These are phyloP conservation scores for Trematocara macrostoma DNA, from an alignment of 2,113 vertebrate species.

Conservation along the genomic window DNA sequence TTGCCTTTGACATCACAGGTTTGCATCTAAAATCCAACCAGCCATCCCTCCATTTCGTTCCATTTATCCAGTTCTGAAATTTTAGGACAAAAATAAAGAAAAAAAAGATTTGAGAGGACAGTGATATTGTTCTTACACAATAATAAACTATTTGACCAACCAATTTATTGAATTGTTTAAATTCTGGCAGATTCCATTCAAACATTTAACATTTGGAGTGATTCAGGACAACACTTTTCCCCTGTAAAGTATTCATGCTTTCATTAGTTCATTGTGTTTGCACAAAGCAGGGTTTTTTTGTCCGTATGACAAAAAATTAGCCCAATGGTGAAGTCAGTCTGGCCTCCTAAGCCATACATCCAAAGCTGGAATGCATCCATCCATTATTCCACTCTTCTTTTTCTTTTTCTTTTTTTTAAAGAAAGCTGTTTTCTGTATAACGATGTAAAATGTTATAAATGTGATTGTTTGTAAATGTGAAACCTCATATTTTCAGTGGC, in stretches of 20 bases:
- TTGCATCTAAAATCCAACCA: constrained; percentile 19
- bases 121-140: neutral
- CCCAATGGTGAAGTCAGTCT: neutral
- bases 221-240: accelerated
- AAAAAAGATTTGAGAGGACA: neutral
- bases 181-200: neutral
- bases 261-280: neutral
- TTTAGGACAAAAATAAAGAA: neutral
- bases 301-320: accelerated
- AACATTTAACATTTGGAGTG: neutral
- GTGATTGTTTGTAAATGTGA: neutral
- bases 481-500: neutral
- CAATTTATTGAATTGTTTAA: neutral
- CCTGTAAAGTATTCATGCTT: neutral
- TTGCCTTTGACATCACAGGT: constrained; percentile 92
- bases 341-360: accelerated
- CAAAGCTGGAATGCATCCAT: neutral
- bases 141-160: neutral
- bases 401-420: neutral
- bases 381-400: neutral
- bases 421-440: neutral
- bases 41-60: neutral
- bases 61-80: neutral
- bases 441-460: neutral
- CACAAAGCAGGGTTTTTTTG: neutral